Percentiles rank a stretch among this genome's conserved stretches.
phyloP scores from a whole-genome alignment of 2,797 vertebrate genomes.

The Micromesistius poutassou region DNA sequence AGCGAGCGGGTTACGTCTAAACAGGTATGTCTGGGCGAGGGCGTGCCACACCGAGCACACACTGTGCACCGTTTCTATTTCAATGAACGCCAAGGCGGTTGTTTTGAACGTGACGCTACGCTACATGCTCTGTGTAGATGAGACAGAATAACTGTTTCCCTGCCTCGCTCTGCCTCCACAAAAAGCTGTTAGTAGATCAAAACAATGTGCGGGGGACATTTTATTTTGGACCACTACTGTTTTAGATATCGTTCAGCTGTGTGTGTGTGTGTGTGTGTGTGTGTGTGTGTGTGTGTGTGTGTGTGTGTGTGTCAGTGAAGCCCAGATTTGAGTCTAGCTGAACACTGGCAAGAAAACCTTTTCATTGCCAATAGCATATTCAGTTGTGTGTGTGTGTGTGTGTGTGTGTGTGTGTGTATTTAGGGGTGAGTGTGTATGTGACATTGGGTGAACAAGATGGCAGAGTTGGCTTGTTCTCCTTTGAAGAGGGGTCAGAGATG shows the following conservation, averaged over 20 bases:
- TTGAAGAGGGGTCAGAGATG: background rate
- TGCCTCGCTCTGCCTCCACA: too few relatives aligned
- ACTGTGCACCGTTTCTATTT: too few relatives aligned
- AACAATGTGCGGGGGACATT: background rate
- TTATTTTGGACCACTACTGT: background rate
- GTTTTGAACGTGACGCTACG: too few relatives aligned
- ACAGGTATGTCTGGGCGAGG: background rate
- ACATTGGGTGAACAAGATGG: background rate
- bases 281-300: too few relatives aligned
- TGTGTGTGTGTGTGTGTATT: too few relatives aligned
- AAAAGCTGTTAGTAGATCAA: background rate
- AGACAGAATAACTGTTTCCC: too few relatives aligned
- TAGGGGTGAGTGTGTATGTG: too few relatives aligned
- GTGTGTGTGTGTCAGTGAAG: background rate
- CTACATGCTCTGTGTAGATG: background rate
- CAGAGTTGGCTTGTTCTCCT: background rate
- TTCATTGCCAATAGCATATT: background rate
- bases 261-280: background rate
- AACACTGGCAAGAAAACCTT: too few relatives aligned
- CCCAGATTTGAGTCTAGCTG: background rate
- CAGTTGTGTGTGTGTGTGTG: background rate
- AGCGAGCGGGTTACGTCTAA: constrained; percentile 5
- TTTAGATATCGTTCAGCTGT: background rate
- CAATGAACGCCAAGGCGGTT: too few relatives aligned
- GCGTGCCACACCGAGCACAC: too few relatives aligned